Evolutionary conservation across 2,888 invertebrate genomes (phyloP), one percentile per base, ranked within the genome.

Genomic region (Adineta ricciae): DNA sequence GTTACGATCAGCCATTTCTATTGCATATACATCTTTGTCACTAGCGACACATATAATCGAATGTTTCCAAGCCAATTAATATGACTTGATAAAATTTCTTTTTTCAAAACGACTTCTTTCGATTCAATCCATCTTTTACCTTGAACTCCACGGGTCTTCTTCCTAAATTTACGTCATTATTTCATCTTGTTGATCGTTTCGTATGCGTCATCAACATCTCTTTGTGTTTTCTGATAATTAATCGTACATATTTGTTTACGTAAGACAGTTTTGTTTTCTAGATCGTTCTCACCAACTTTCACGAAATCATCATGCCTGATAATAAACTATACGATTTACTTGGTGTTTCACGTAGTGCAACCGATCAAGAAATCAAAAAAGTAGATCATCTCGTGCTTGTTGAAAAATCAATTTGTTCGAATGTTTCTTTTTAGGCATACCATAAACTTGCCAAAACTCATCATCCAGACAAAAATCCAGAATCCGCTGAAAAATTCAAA

Each of bases 401-500:
- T 1, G 32, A 32, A 27, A 36, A 16, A 78, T 32, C 14, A 0
- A 38, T 41, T 78, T n/a, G 24, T n/a, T 78, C 41, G 9, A 3
- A 1, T 3, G 5, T 14, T 64, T n/a, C 27, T 14, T 21, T 64
- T 11, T 78, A 78, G 95, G 94, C 94, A 89, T 97, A 96, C 90
- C 93, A 95, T 88, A 95, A 94, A 92, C 91, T 96, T 89, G 96
- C 96, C 38, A 96, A 95, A 91, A 95, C 96, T 92, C 96, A 94
- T 90, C 96, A 97, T 91, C 96, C 89, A 93, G 96, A 92, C 94
- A 96, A 93, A 93, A 96, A 92, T 93, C 93, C 95, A 52, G 94
- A 94, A 87, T 94, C 95, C 86, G 96, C 95, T 86, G 96, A 96
- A 90, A 95, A 94, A 92, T 96, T 96, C 89, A 96, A 96, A 91